Evolutionary conservation across 2,888 invertebrate genomes (phyloP), one percentile per base, ranked within the genome.

Genomic region (Eristalinus sepulchralis): DNA sequence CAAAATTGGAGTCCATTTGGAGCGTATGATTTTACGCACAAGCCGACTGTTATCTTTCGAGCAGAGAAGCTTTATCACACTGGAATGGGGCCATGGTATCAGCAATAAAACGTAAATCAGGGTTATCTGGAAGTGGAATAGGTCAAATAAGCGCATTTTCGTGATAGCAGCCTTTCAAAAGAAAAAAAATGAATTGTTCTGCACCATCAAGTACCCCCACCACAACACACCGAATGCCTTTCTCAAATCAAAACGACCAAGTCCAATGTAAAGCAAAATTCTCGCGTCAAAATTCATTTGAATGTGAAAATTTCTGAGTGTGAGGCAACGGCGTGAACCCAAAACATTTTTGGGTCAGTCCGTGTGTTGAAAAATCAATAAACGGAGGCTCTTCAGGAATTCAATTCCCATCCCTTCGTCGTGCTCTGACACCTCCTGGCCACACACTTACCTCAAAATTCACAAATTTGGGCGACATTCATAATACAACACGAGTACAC

Each of bases 1-100:
- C 93, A 98, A 93, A 85, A 97, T 96, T 76, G 98, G 97, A 88
- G 96, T 95, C 97, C 97, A 97, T 95, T 97, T 97, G 94, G 96
- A 97, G 93, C 97, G 96, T 90, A 97, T 95, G 88, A 97, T 95
- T 93, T 96, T 97, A 91, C 97, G 94, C 88, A 97, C 97, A 89
- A 97, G 95, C 91, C 97, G 95, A 89, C 97, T 97, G 94, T 96
- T 97, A 94, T 97, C 97, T 94, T 96, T 95, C 90, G 97, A 96
- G 92, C 97, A 97, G 89, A 96, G 96, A 90, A 97, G 96, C 94
- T 96, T 97, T 95, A 97, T 96, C 89, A 97, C 95, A 89, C 96
- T 96, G 82, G 97, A 96, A 90, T 96, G 96, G 91, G 97, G 97
- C 97, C 97, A 97, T 93, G 97, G 97, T 93, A 97, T 96, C 92